Conservation (phyloP, 37 sponge, comb jelly and placozoan species). For the Cliona cf. orientalis region DNA sequence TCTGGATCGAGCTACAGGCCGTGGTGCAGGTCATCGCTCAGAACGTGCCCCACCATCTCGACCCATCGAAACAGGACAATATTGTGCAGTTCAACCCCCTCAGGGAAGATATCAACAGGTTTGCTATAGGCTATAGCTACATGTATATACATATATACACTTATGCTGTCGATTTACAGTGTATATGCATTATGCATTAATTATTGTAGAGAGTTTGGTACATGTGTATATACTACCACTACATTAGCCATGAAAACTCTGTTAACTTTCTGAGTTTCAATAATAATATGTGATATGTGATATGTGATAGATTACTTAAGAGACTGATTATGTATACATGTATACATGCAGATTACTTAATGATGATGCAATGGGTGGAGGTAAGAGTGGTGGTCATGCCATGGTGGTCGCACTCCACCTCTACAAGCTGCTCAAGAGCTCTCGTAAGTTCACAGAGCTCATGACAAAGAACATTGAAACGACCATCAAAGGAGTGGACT, state of each 20-base stretch:
- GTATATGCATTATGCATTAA: too few relatives aligned
- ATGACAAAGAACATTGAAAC: slow-evolving; percentile 27
- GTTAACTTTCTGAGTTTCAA: neutral
- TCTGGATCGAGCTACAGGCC: slow-evolving; percentile 87
- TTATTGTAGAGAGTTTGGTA: too few relatives aligned
- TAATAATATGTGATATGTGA: neutral
- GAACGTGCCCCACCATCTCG: slow-evolving; percentile 38
- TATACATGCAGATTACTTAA: slow-evolving; percentile 32
- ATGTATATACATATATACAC: too few relatives aligned
- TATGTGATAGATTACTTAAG: too few relatives aligned
- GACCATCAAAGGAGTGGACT: slow-evolving; percentile 1
- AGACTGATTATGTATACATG: too few relatives aligned
- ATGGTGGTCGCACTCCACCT: slow-evolving; percentile 70
- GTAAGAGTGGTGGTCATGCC: slow-evolving; percentile 63
- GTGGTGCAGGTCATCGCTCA: slow-evolving; percentile 67
- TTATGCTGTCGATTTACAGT: too few relatives aligned
- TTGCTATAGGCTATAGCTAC: too few relatives aligned
- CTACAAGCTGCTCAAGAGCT: slow-evolving; percentile 50
- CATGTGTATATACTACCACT: neutral
- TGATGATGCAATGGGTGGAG: slow-evolving; percentile 70
- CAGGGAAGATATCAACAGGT: slow-evolving; percentile 37
- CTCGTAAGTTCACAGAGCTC: slow-evolving; percentile 52
- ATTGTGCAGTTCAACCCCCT: neutral
- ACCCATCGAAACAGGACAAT: slow-evolving; percentile 9
- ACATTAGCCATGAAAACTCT: neutral